Conservation (phyloP, 2,888 invertebrate genomes). For the Drosophila siamana region DNA sequence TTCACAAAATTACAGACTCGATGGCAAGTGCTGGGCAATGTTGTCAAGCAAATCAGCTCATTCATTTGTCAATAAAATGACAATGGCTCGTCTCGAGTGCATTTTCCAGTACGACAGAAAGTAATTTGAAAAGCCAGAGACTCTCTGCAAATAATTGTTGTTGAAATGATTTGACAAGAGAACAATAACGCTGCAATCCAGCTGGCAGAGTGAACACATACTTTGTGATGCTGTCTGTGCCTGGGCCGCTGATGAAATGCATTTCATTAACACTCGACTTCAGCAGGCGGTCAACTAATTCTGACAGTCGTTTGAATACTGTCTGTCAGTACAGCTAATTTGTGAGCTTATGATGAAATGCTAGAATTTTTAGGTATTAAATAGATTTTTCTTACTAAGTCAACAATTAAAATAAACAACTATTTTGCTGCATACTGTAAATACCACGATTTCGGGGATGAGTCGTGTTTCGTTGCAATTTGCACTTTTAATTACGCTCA, state of each 20-base stretch:
- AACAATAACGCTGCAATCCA: background rate
- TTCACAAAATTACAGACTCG: slow-evolving; percentile 47
- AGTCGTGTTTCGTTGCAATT: background rate
- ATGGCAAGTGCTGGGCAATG: slow-evolving; percentile 42
- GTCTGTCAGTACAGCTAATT: slow-evolving; percentile 8
- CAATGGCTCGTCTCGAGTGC: slow-evolving; percentile 60
- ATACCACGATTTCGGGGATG: background rate
- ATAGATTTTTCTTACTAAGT: background rate
- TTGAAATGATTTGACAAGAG: slow-evolving; percentile 40
- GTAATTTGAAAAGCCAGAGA: slow-evolving; percentile 18
- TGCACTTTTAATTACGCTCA: slow-evolving; percentile 33
- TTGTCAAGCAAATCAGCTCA: slow-evolving; percentile 68
- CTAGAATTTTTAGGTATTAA: too few species aligned
- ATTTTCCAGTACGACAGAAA: slow-evolving; percentile 20
- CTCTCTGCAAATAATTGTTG: slow-evolving; percentile 59
- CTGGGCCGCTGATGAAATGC: slow-evolving; percentile 49
- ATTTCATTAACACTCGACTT: slow-evolving; percentile 54
- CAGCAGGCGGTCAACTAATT: slow-evolving; percentile 6
- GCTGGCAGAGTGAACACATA: too few species aligned
- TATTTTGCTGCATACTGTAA: too few species aligned
- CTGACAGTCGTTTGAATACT: slow-evolving; percentile 1
- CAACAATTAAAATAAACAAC: background rate
- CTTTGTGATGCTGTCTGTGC: slow-evolving; percentile 6
- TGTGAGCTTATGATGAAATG: background rate
- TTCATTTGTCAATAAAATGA: slow-evolving; percentile 76